A percentile compares a stretch with the other conserved stretches of the same genome.
Evolutionary conservation across 2,888 invertebrate genomes (phyloP).

Genomic region (Rhorus exstirpatorius): DNA sequence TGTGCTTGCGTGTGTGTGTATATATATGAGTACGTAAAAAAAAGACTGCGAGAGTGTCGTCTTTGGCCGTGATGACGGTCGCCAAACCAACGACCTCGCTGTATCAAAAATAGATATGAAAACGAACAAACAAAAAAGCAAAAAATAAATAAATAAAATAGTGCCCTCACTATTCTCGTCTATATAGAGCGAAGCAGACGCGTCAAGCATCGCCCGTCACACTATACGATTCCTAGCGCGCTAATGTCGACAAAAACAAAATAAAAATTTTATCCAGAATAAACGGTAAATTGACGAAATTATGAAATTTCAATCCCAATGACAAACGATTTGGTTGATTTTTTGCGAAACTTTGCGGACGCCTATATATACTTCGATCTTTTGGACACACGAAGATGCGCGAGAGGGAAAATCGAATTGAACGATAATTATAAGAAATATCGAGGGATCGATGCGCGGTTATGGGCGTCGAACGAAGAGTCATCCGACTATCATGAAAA

Average conservation of each 20-base stretch:
- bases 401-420: no score
- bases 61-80: conserved; percentile 67
- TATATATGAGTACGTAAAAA: not conserved
- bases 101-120: conserved; percentile 63
- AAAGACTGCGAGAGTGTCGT: conserved; percentile 21
- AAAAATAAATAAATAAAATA: conserved; percentile 8
- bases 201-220: not conserved
- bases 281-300: no score
- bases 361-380: no score
- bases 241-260: not conserved
- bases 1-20: not conserved
- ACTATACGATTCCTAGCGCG: conserved; percentile 7
- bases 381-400: no score
- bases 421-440: no score
- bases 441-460: no score
- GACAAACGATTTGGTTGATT: no score
- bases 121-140: conserved; percentile 30
- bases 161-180: conserved; percentile 12
- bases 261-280: no score
- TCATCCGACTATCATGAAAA: no score
- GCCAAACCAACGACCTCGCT: conserved; percentile 58
- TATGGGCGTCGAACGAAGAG: no score
- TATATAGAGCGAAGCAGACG: conserved; percentile 17
- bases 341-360: no score
- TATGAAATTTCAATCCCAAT: no score